Percentiles rank a stretch among this genome's conserved stretches.
Conservation (phyloP, 2,113 vertebrate species). For the Alligator sinensis region DNA sequence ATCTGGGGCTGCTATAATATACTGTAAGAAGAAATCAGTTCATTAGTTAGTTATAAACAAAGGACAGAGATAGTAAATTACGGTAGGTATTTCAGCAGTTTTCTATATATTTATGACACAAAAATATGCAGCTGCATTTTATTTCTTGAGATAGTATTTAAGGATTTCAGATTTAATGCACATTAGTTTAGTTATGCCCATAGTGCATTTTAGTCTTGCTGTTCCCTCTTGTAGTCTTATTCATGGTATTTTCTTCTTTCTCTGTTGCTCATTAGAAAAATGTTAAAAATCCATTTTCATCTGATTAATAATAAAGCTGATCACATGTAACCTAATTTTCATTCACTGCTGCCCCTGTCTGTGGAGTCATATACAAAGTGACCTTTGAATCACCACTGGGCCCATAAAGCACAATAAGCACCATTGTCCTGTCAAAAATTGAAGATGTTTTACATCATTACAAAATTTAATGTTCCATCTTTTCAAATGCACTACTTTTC, state of each 20-base stretch:
- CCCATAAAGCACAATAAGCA: constrained; percentile 97
- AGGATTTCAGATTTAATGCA: constrained; percentile 76
- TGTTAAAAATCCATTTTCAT: constrained; percentile 99
- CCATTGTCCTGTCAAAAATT: constrained; percentile 96
- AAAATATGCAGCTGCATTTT: constrained; percentile 75
- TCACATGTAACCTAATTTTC: constrained; percentile 99
- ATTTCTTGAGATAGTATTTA: constrained; percentile 79
- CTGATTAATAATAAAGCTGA: constrained; percentile 99
- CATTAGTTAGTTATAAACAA: constrained; percentile 83
- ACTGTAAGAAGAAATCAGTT: constrained; percentile 76
- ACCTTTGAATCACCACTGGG: constrained; percentile 96
- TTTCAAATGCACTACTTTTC: constrained; percentile 93
- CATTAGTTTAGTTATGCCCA: constrained; percentile 71
- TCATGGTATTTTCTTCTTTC: constrained; percentile 86
- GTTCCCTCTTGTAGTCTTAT: constrained; percentile 72
- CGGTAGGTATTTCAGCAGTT: constrained; percentile 76
- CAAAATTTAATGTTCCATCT: constrained; percentile 94
- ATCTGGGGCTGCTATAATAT: constrained; percentile 72
- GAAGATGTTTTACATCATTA: constrained; percentile 98
- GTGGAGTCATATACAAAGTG: constrained; percentile 95
- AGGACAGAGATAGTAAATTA: constrained; percentile 80
- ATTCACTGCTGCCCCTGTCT: constrained; percentile 96
- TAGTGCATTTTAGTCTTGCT: constrained; percentile 51
- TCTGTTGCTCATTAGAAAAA: constrained; percentile 97
- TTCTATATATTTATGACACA: constrained; percentile 76